A percentile compares a stretch with the other conserved stretches of the same genome.
phyloP scores from a whole-genome alignment of 2,113 vertebrate species.

The Limanda limanda region DNA sequence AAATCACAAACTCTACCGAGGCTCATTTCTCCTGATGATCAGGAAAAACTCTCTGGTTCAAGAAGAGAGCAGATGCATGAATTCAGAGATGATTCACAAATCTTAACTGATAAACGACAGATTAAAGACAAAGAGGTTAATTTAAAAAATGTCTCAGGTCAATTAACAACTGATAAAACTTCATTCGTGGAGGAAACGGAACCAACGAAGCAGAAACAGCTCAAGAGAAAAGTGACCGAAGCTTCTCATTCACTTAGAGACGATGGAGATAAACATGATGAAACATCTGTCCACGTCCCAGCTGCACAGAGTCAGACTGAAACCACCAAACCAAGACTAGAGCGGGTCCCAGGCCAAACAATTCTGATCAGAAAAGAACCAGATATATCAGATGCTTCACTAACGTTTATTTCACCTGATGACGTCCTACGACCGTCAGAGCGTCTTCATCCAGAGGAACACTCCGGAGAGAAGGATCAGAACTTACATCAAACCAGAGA shows the following conservation, averaged over 20 bases:
- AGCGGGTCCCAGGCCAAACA: neutral
- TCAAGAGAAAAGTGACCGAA: neutral
- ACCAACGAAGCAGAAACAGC: neutral
- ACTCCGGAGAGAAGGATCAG: neutral
- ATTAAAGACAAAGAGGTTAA: neutral
- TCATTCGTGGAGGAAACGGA: neutral
- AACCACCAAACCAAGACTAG: too few relatives aligned
- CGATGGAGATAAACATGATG: neutral
- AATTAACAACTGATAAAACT: neutral
- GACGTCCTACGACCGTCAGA: too few relatives aligned
- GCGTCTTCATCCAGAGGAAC: neutral
- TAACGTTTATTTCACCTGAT: constrained; percentile 1
- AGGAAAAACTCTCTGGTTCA: neutral
- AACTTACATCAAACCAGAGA: constrained; percentile 1
- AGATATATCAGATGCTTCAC: neutral
- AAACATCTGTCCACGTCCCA: neutral
- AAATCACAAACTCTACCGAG: neutral
- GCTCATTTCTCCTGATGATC: neutral
- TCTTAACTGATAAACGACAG: neutral
- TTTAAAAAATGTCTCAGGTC: neutral
- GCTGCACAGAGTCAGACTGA: too few relatives aligned
- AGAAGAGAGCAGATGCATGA: neutral
- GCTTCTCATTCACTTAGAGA: neutral
- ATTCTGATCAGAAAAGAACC: neutral
- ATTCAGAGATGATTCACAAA: neutral